Conservation (phyloP, 2,888 invertebrate species). For the Zaprionus obscuricornis region DNA sequence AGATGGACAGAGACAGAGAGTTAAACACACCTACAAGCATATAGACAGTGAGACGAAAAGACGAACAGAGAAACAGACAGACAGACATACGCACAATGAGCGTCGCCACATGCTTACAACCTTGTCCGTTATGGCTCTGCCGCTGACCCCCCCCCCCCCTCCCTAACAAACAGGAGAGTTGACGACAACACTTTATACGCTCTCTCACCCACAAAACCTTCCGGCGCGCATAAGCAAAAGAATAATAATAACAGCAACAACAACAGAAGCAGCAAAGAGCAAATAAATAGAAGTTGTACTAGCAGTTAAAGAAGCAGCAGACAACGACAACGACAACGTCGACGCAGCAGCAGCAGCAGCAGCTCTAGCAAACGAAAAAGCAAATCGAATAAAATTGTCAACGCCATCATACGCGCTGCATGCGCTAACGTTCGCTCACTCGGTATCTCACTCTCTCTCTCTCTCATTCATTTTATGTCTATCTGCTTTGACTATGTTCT, state of each 20-base stretch:
- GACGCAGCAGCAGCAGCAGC: neutral
- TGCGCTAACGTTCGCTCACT: conserved; percentile 13
- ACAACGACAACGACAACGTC: conserved; percentile 5
- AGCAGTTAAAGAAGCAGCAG: conserved; percentile 2
- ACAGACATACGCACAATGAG: conserved; percentile 29
- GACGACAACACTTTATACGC: conserved; percentile 2
- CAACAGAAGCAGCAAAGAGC: conserved; percentile 17
- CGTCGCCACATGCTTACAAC: conserved; percentile 68
- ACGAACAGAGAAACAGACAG: neutral
- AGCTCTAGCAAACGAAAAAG: conserved; percentile 18
- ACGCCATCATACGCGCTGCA: conserved; percentile 6
- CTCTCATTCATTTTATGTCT: conserved; percentile 13
- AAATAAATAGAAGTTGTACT: conserved; percentile 15
- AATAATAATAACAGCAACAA: conserved; percentile 5
- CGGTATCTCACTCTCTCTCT: conserved; percentile 19
- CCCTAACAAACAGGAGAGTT: no score
- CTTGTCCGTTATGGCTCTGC: conserved; percentile 63
- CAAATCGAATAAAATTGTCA: conserved; percentile 62
- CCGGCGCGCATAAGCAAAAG: conserved; percentile 32
- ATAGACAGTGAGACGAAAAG: conserved; percentile 10
- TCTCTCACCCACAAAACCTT: conserved; percentile 48
- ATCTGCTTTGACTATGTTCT: conserved; percentile 1
- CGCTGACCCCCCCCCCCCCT: conserved; percentile 11
- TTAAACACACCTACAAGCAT: conserved; percentile 22
- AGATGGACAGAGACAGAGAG: neutral